Evolutionary conservation across 2,113 vertebrate genomes (phyloP).

Genomic region (Geococcyx californianus): DNA sequence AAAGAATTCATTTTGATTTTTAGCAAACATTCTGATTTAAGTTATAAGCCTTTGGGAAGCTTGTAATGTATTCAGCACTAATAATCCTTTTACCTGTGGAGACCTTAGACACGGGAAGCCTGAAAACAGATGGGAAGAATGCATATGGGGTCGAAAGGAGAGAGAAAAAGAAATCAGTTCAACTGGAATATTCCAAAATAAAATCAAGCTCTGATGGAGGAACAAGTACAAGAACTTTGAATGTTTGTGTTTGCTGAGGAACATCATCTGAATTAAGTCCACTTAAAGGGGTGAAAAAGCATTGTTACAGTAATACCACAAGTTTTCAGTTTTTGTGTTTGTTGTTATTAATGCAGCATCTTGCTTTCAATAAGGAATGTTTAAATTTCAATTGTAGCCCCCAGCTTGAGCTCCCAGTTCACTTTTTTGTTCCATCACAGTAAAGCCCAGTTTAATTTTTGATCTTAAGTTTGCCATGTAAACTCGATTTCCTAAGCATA

Average conservation of each 20-base stretch:
- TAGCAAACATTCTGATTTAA: not conserved
- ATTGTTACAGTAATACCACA: not conserved
- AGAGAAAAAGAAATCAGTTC: not conserved
- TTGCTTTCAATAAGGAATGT: not conserved
- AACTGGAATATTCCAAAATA: not conserved
- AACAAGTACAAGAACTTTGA: not conserved
- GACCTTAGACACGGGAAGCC: not conserved
- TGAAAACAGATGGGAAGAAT: not conserved
- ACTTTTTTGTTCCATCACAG: not conserved
- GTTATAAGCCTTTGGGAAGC: not conserved
- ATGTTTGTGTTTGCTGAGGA: not conserved
- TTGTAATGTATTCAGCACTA: not conserved
- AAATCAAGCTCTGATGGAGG: not conserved
- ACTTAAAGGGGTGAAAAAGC: not conserved
- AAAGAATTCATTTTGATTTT: not conserved
- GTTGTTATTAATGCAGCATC: not conserved
- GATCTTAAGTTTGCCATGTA: constrained; percentile 8
- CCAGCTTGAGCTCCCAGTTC: not conserved
- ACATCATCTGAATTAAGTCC: not conserved
- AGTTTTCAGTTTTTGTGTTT: not conserved
- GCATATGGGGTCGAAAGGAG: not conserved
- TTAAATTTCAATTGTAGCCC: constrained; percentile 31
- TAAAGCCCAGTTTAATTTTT: constrained; percentile 39
- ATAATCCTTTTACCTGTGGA: not conserved
- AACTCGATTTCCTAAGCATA: constrained; percentile 33